Percentiles rank a stretch among this genome's conserved stretches.
Conservation (phyloP, 2,888 invertebrate genomes). For the Xestia xanthographa region DNA sequence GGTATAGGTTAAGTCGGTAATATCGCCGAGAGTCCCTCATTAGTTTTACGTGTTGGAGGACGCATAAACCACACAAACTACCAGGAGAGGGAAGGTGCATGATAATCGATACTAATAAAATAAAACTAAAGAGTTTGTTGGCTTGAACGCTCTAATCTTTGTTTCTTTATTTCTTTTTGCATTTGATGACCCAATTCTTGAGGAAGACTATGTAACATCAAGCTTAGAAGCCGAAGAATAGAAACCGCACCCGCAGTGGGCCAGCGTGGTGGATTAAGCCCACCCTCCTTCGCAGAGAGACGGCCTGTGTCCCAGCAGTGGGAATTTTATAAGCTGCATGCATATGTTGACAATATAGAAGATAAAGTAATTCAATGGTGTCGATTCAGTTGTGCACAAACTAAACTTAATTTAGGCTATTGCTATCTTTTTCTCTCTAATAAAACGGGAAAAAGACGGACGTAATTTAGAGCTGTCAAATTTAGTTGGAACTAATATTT, state of each 20-base stretch:
- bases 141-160: background rate
- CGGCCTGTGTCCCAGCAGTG: background rate
- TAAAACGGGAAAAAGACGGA: too few relatives aligned
- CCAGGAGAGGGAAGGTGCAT: too few relatives aligned
- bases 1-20: too few relatives aligned
- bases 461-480: too few relatives aligned
- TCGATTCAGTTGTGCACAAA: too few relatives aligned
- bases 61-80: too few relatives aligned
- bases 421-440: too few relatives aligned
- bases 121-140: background rate
- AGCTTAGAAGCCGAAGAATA: background rate
- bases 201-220: background rate
- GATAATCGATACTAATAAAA: background rate
- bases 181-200: background rate
- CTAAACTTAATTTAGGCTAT: too few relatives aligned
- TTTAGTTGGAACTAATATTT: too few relatives aligned
- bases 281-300: background rate
- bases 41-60: too few relatives aligned
- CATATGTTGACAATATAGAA: background rate
- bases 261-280: background rate
- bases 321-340: background rate
- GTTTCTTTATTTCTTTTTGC: background rate
- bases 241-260: background rate
- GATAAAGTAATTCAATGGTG: background rate
- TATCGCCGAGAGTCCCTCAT: background rate